phyloP scores from a whole-genome alignment of 2,888 invertebrate genomes.

The Dione juno region DNA sequence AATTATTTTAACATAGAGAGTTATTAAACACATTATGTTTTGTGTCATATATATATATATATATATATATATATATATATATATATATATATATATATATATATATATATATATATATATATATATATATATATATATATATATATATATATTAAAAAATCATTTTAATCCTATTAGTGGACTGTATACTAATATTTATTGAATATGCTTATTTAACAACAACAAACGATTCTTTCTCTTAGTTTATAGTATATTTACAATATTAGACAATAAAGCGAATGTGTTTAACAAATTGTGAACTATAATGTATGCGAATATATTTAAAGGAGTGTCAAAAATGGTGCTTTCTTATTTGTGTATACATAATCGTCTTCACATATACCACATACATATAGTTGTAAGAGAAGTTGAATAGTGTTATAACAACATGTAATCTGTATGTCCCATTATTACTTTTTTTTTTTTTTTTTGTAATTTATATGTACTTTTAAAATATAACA shows the following conservation, averaged over 20 bases:
- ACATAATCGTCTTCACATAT: constrained; percentile 64
- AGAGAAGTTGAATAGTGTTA: constrained; percentile 54
- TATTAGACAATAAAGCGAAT: constrained; percentile 30
- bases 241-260: constrained; percentile 12
- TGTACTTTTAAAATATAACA: constrained; percentile 33
- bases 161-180: constrained; percentile 67
- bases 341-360: constrained; percentile 75
- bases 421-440: constrained; percentile 39
- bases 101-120: too few relatives aligned
- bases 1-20: constrained; percentile 58
- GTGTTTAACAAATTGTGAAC: constrained; percentile 23
- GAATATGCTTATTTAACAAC: constrained; percentile 60
- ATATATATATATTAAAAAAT: constrained; percentile 58
- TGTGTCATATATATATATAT: constrained; percentile 61
- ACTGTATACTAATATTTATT: constrained; percentile 64
- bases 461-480: constrained; percentile 37
- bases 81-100: too few relatives aligned
- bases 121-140: too few relatives aligned
- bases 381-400: constrained; percentile 62
- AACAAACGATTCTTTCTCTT: constrained; percentile 47
- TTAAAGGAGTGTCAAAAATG: constrained; percentile 72
- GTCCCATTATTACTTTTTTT: constrained; percentile 37
- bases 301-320: constrained; percentile 54
- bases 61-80: too few relatives aligned
- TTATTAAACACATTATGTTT: constrained; percentile 65